Evolutionary conservation across 2,797 vertebrate species (phyloP), one percentile per base, ranked within the genome.

Genomic region (Hirundo rustica): DNA sequence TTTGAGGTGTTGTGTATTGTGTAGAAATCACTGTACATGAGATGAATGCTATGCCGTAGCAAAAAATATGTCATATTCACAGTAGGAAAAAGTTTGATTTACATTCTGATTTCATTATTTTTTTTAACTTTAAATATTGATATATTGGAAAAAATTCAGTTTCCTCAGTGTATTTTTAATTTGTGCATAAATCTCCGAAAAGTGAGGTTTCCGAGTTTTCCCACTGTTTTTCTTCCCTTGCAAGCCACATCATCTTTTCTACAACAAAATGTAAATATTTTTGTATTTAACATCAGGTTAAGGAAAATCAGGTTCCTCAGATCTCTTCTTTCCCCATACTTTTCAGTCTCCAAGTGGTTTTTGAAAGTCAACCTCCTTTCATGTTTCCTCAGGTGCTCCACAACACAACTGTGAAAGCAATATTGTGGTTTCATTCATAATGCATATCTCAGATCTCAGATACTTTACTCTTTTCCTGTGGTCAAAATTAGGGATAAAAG

Each of bases 391-490:
- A 88, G 64, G 84, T 85, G 72, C 78, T 83, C 67, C 1, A 0
- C 76, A 82, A 61, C 47, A 61, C 42, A 65, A 55, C 61, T 68
- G 34, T 94, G 71, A 76, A 92, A 92, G 53, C 29, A 60, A 13
- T 40, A 38, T 27, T 82, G 53, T 85, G 50, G 38, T 91, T 93
- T 91, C 45, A 23, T 74, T 72, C 72, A 53, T 61, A 77, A 51
- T 83, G 44, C 21, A 61, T 42, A 27, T 80, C 66, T 91, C 25
- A 25, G 38, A 27, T 80, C 66, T 91, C 25, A 25, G 38, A 34
- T 85, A 85, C 51, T 92, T 94, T 16, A 79, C 22, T 75, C n/a
- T 71, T 66, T 88, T 93, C 20, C 72, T 88, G 45, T 77, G 72
- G 42, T 72, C 45, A 64, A 53, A 34, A 54, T 68, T 61, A 68